Base-by-base conservation (phyloP, 1,140 invertebrate species). In the Drosophila sp. region DNA sequence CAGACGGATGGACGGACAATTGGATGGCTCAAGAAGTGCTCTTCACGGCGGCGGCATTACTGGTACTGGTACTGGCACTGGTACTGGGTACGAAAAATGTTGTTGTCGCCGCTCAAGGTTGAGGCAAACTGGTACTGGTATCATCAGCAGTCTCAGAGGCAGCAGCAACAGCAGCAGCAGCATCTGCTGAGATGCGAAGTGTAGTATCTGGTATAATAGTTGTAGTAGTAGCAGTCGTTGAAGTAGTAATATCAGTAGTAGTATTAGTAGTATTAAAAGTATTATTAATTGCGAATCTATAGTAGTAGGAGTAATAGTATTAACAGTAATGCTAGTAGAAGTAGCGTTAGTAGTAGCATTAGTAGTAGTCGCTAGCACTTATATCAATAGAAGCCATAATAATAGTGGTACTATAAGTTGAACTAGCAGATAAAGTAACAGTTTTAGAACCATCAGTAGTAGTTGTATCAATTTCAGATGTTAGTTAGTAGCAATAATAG, bases 61-160 rank as follows among this genome's bases (percentile, higher is more conserved):
- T 72, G 45, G 51, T 45, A 46, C 70, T 59, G 4, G 27, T 29
- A 29, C 27, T 29, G 27, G 27, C 71, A 45, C 78, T 77, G 64
- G 77, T 63, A 65, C 69, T 64, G 65, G 73, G 74, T 80, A 86
- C 82, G 81, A 79, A 78, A 79, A 75, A 65, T 65, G 53, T 40
- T 84, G 81, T 86, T 77, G 77, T 80, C 76, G 80, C 62, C 18
- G 58, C 75, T 75, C 82, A 87, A 87, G 82, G 82, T 87, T 87
- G 83, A 87, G 82, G 82, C 83, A 87, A 87, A 87, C 82, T 87
- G 65, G 59, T 62, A 62, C 38, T 57, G 78, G 80, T 84, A 86
- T 86, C 79, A 80, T 78, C 81, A 71, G 1, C 70, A 50, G 43
- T 5, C 11, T 32, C 25, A 27, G 27, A 38, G 11, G 8, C 36